phyloP scores from a whole-genome alignment of 2,888 invertebrate species.

The Eremobia ochroleuca region DNA sequence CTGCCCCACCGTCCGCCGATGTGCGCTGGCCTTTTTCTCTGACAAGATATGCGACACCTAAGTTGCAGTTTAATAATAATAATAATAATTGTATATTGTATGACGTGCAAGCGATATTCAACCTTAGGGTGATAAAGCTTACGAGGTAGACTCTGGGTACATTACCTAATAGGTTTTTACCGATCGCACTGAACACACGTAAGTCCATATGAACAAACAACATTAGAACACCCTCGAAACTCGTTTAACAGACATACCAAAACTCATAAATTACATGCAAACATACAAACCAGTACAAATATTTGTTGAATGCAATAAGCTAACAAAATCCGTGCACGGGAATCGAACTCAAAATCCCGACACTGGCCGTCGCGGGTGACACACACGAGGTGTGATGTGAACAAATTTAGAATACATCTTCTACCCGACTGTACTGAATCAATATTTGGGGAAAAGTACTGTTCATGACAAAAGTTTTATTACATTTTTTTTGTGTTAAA shows the following conservation, averaged over 20 bases:
- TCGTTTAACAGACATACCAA: slow-evolving; percentile 40
- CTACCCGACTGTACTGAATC: slow-evolving; percentile 30
- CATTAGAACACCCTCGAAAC: slow-evolving; percentile 25
- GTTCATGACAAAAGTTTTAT: slow-evolving; percentile 35
- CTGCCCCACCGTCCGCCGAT: too few species aligned
- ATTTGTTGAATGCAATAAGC: slow-evolving; percentile 51
- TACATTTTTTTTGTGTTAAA: not conserved
- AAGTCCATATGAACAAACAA: slow-evolving; percentile 20
- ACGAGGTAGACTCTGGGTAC: not conserved
- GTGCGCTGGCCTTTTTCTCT: too few species aligned
- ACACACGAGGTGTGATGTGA: slow-evolving; percentile 54
- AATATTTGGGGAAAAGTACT: slow-evolving; percentile 62
- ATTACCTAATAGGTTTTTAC: slow-evolving; percentile 1
- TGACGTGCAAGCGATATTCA: not conserved
- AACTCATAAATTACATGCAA: slow-evolving; percentile 31
- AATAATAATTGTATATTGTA: too few species aligned
- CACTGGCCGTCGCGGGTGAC: slow-evolving; percentile 33
- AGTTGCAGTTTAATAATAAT: not conserved
- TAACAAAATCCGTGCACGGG: slow-evolving; percentile 57
- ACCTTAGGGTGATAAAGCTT: not conserved
- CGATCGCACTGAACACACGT: not conserved
- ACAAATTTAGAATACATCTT: slow-evolving; percentile 46
- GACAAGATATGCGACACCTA: not conserved
- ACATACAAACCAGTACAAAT: slow-evolving; percentile 47
- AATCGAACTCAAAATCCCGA: slow-evolving; percentile 60